Percentiles rank a stretch among this genome's conserved stretches.
These are phyloP conservation scores for Mantis religiosa DNA, from an alignment of 2,888 invertebrate genomes.

Conservation along the genomic window DNA sequence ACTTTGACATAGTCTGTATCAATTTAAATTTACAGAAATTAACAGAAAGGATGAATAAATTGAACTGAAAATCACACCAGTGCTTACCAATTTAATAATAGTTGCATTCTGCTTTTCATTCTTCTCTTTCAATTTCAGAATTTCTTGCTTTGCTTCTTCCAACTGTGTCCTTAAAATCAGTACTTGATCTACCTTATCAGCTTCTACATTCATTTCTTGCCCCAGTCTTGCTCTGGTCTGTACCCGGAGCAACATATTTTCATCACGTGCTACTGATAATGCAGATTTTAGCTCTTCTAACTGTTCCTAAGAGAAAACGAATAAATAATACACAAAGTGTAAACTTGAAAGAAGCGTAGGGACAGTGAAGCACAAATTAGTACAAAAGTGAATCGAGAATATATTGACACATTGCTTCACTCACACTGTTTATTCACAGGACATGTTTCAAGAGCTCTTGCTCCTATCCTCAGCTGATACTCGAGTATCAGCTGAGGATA, in stretches of 20 bases:
- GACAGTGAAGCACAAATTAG: no score
- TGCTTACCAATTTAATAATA: background rate
- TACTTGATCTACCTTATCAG: no score
- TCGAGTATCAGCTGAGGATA: no score
- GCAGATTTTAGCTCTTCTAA: conserved; percentile 65
- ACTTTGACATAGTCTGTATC: no score
- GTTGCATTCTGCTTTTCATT: conserved; percentile 34
- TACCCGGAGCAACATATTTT: conserved; percentile 80
- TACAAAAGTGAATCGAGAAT: no score
- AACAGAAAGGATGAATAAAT: no score
- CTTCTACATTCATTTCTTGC: background rate
- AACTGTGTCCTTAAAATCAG: background rate
- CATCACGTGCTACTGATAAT: conserved; percentile 74
- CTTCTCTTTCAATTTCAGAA: conserved; percentile 17
- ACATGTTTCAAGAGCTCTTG: no score
- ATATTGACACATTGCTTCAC: no score
- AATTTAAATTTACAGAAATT: no score
- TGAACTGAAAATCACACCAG: background rate
- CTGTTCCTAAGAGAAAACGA: conserved; percentile 41
- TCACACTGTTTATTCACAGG: no score
- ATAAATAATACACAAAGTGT: background rate
- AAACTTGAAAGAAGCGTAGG: no score
- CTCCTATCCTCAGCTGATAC: no score
- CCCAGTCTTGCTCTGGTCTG: conserved; percentile 27
- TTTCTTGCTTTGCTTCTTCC: background rate